phyloP scores from a whole-genome alignment of 2,113 vertebrate genomes.

The Procapra przewalskii region DNA sequence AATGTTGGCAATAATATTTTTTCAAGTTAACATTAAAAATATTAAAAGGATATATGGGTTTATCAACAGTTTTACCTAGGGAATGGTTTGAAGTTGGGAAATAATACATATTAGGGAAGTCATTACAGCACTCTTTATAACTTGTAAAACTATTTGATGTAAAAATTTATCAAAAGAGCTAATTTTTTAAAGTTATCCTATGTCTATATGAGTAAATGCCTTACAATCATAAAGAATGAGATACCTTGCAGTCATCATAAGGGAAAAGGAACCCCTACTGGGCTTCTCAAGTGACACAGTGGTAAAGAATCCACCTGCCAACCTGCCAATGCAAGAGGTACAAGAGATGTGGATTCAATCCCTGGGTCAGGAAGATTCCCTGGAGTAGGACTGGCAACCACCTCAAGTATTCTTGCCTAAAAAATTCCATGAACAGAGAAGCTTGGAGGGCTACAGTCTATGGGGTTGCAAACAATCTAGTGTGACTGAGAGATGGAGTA shows the following conservation, averaged over 20 bases:
- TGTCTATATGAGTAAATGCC: not conserved
- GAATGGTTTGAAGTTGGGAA: not conserved
- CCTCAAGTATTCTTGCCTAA: not conserved
- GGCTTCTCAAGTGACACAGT: not conserved
- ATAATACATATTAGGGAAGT: not conserved
- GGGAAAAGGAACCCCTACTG: not conserved
- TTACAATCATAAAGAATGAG: not conserved
- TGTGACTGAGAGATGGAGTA: not conserved
- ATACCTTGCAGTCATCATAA: not conserved
- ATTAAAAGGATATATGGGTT: not conserved
- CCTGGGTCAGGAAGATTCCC: not conserved
- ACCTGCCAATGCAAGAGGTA: not conserved
- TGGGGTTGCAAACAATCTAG: not conserved
- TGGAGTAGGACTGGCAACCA: not conserved
- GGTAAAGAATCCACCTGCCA: not conserved
- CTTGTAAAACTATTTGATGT: not conserved
- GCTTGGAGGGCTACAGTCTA: not conserved
- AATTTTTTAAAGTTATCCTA: not conserved
- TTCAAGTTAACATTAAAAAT: not conserved
- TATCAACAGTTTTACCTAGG: not conserved
- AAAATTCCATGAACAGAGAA: not conserved
- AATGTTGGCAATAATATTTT: not conserved
- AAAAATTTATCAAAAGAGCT: not conserved
- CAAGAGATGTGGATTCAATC: not conserved
- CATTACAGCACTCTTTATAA: not conserved